These are phyloP conservation scores for Oryzias javanicus DNA, from an alignment of 2,113 vertebrate species.

Conservation along the genomic window DNA sequence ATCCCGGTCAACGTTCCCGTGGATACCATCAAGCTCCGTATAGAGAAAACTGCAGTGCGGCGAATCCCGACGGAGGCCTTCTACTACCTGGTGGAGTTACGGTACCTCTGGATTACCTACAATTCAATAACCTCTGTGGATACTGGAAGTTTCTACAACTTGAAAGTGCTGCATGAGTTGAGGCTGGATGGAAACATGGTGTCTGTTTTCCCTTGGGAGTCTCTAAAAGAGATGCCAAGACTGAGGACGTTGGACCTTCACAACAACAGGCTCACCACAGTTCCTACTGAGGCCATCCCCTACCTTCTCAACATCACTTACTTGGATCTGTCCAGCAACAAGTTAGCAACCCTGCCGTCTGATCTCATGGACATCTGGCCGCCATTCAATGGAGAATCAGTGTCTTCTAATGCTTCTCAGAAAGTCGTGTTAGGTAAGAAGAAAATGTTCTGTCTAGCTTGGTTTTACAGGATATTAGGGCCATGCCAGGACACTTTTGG, in stretches of 20 bases:
- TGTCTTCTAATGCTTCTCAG: slow-evolving; percentile 62
- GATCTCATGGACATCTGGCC: slow-evolving; percentile 94
- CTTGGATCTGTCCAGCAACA: slow-evolving; percentile 95
- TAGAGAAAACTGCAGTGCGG: slow-evolving; percentile 89
- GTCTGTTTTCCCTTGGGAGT: slow-evolving; percentile 89
- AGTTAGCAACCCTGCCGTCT: slow-evolving; percentile 85
- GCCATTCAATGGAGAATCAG: slow-evolving; percentile 74
- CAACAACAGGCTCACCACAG: slow-evolving; percentile 85
- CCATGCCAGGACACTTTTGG: slow-evolving; percentile 9
- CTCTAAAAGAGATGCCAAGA: slow-evolving; percentile 86
- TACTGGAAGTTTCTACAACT: slow-evolving; percentile 89
- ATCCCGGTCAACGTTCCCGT: slow-evolving; percentile 89
- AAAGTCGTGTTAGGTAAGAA: slow-evolving; percentile 86
- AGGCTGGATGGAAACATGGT: slow-evolving; percentile 91
- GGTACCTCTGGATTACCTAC: slow-evolving; percentile 93
- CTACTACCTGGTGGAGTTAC: slow-evolving; percentile 91
- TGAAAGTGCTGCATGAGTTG: slow-evolving; percentile 90
- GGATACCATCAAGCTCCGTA: slow-evolving; percentile 88
- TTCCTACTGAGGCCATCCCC: slow-evolving; percentile 79
- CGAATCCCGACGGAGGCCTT: slow-evolving; percentile 89
- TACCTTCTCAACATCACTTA: slow-evolving; percentile 87
- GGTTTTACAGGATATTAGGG: slow-evolving; percentile 13
- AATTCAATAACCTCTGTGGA: slow-evolving; percentile 86
- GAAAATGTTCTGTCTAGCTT: slow-evolving; percentile 7
- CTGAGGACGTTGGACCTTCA: slow-evolving; percentile 89